Conservation (phyloP, 2,888 invertebrate species). For the Pammene aurita region DNA sequence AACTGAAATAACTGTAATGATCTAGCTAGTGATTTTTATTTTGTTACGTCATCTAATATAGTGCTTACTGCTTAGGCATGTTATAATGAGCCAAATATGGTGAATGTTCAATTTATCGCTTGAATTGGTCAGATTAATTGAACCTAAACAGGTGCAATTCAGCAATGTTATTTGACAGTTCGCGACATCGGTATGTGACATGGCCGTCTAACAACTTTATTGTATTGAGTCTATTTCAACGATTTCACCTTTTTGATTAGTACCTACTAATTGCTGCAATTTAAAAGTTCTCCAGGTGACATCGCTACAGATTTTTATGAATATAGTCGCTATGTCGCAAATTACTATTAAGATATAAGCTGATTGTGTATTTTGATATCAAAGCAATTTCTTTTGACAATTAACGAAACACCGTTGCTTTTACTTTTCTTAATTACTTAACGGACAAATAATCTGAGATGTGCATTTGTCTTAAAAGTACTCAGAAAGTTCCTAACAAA, state of each 20-base stretch:
- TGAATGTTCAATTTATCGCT: constrained; percentile 10
- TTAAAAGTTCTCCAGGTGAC: too few relatives aligned
- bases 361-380: too few relatives aligned
- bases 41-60: constrained; percentile 26
- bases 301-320: too few relatives aligned
- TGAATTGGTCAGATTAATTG: background rate
- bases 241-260: background rate
- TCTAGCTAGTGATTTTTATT: constrained; percentile 31
- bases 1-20: constrained; percentile 42
- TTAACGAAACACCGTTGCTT: too few relatives aligned
- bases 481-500: too few relatives aligned
- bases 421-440: too few relatives aligned
- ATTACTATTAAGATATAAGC: too few relatives aligned
- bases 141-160: background rate
- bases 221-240: background rate
- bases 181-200: background rate
- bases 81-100: background rate
- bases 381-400: too few relatives aligned
- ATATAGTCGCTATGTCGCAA: too few relatives aligned
- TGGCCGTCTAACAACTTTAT: background rate
- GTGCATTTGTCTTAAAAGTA: too few relatives aligned
- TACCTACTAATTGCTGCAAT: too few relatives aligned
- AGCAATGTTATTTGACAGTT: background rate
- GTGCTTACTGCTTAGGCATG: background rate
- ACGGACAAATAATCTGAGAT: too few relatives aligned